Base-by-base conservation (phyloP, 2,888 invertebrate species). In the Callinectes sapidus region DNA sequence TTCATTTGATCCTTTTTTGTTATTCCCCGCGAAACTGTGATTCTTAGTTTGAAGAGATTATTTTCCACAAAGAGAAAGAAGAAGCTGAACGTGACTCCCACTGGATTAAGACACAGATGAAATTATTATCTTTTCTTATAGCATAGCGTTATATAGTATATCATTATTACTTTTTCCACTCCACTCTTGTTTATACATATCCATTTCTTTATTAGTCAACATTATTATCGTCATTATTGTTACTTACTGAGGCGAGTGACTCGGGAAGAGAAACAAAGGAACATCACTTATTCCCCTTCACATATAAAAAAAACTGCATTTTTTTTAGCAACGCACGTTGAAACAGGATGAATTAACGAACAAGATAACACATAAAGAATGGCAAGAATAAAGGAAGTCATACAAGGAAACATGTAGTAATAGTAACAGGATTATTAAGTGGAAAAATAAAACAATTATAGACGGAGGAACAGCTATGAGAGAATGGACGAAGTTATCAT, bases 211-310 rank as follows among this genome's bases (percentile, higher is more conserved):
- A 71, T 71, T 10, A 71, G 5, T 71, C 28, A 71, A 28, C 28
- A 71, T 71, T 71, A 71, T 71, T 71, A 71, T 71, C 71, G n/a
- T 71, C n/a, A 71, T 71, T 71, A 71, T 71, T 71, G 71, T 71
- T 71, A 71, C 28, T 71, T 71, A 28, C 28, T 71, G 71, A 71
- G 71, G 71, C 28, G 71, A 71, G 28, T 71, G 71, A 71, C 71
- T 61, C 23, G 28, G 71, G 18, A 61, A 61, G 16, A 61, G 61
- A 48, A 61, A 28, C 28, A 71, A 71, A 71, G 28, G 10, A 71
- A 28, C 23, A 18, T 71, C 28, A 71, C 28, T 71, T 71, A n/a
- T 71, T 71, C 28, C 71, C 28, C 28, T 71, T 71, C 71, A 28
- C 28, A 28, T 8, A 8, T 8, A 71, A 28, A 71, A n/a, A n/a